Base-by-base conservation (phyloP, 2,888 invertebrate genomes). In the Drosophila nr. perissopoda region DNA sequence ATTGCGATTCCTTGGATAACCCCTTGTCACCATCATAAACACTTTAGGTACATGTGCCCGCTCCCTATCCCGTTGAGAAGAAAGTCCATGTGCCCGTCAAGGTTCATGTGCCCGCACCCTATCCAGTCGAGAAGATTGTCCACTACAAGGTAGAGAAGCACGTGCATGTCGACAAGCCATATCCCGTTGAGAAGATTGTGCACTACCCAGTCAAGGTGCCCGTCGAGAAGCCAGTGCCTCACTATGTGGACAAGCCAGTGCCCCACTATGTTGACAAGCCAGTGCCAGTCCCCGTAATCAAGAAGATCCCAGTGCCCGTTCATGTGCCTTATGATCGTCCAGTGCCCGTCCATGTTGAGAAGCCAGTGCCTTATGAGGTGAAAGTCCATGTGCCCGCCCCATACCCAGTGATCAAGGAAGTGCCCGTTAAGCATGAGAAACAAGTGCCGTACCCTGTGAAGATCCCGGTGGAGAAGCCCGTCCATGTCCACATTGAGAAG, bases 401-500 rank as follows among this genome's bases (percentile, higher is more conserved):
- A 0, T 95, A 95, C 92, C 95, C 96, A 62, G 96, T 96, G 48
- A 94, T 95, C 93, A 95, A 95, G 92, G 95, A 95, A 85, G 94
- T 96, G 18, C 95, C 95, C 49, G 94, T 94, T 89, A 93, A 95
- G 83, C 95, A 96, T 0, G 96, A 96, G 84, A 96, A 96, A 92
- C 94, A 94, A 58, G 95, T 96, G 52, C 96, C 95, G 51, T 95
- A 95, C 91, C 96, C 96, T 61, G 96, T 96, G 2, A 95, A 96
- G 91, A 95, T 96, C 52, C 94, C 93, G 56, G 94, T 95, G 40
- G 95, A 96, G 53, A 94, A 95, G 88, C 96, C 95, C 49, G 94
- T 96, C 7, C 96, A 96, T 10, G 96, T 96, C 21, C 96, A 96
- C 73, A 96, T 97, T 3, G 96, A 96, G 74, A 96, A 96, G 91